Percentiles rank a stretch among this genome's conserved stretches.
Conservation (phyloP, 2,113 vertebrate species). For the Dicaeum eximium region DNA sequence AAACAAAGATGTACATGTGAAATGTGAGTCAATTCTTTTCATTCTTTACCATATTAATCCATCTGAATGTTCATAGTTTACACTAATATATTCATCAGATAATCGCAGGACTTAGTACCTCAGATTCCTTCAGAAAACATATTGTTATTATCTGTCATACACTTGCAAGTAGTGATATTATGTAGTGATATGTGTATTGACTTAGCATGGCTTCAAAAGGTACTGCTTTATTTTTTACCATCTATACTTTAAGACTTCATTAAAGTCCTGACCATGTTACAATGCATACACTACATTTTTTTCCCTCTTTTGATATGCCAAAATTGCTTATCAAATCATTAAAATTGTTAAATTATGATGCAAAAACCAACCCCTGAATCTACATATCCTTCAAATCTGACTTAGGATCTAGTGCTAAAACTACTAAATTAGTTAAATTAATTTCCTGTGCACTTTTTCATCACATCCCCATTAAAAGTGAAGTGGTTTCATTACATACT, state of each 20-base stretch:
- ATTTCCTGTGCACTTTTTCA: constrained; percentile 32
- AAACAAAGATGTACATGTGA: neutral
- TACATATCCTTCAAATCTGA: neutral
- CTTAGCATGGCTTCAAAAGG: neutral
- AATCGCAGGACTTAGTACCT: neutral
- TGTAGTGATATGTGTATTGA: neutral
- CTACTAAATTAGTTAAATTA: neutral
- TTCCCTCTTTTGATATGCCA: neutral
- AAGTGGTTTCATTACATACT: constrained; percentile 28
- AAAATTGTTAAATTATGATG: neutral
- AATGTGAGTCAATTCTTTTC: neutral
- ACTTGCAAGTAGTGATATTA: neutral
- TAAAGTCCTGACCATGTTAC: neutral
- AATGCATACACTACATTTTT: neutral
- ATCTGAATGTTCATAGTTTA: neutral
- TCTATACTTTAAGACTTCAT: neutral
- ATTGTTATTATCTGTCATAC: neutral
- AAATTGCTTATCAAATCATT: neutral
- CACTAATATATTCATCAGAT: neutral
- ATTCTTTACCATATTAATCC: neutral
- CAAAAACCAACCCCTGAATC: neutral
- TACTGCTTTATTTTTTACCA: neutral
- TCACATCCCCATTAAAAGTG: neutral
- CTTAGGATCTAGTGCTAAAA: neutral
- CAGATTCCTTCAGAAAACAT: neutral